Conservation (phyloP, 2,113 vertebrate species). For the Tragelaphus strepsiceros region DNA sequence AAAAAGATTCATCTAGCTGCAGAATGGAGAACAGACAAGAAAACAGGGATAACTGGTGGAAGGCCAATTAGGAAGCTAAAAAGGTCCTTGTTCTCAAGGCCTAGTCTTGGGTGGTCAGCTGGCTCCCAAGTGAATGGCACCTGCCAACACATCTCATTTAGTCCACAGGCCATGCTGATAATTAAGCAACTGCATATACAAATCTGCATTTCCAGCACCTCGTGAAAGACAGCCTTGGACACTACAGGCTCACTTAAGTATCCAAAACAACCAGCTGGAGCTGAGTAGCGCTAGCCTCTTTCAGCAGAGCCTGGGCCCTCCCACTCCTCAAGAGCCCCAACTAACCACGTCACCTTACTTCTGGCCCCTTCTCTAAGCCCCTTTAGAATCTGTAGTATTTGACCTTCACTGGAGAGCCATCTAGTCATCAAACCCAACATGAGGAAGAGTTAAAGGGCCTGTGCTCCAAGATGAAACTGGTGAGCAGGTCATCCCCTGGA, state of each 20-base stretch:
- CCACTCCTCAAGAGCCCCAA: not conserved
- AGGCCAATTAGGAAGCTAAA: not conserved
- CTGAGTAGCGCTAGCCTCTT: not conserved
- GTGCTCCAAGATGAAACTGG: not conserved
- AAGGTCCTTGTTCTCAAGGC: not conserved
- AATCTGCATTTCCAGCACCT: not conserved
- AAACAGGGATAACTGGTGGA: not conserved
- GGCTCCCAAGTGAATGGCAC: not conserved
- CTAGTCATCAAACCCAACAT: not conserved
- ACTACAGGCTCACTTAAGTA: not conserved
- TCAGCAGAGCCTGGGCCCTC: not conserved
- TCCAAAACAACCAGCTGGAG: not conserved
- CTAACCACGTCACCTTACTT: not conserved
- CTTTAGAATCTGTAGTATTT: not conserved
- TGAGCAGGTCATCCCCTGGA: not conserved
- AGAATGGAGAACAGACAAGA: not conserved
- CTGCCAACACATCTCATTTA: not conserved
- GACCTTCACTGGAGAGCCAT: not conserved
- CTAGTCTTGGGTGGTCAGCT: not conserved
- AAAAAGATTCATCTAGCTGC: not conserved
- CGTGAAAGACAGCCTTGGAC: not conserved
- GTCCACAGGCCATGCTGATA: not conserved
- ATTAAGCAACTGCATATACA: not conserved
- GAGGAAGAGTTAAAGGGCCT: not conserved
- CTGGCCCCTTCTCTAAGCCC: not conserved